Evolutionary conservation across 2,113 vertebrate genomes (phyloP), one percentile per base, ranked within the genome.

Genomic region (Cyanoliseus patagonus): DNA sequence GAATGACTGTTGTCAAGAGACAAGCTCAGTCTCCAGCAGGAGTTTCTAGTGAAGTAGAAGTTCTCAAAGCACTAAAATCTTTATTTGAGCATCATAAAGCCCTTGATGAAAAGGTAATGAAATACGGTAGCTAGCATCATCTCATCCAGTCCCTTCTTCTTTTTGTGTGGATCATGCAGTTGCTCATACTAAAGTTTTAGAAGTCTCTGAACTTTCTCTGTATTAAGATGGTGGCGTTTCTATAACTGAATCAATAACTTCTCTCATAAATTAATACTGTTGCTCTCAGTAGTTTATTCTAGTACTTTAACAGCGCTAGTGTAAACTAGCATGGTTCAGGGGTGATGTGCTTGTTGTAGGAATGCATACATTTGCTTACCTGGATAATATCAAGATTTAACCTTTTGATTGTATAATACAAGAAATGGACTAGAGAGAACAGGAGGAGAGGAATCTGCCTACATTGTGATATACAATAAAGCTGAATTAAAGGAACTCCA

Each of bases 1-100:
- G 99, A 95, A 99, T 99, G 99, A 99, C 99, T 0, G 99, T 99
- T 69, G 99, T 99, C 88, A 99, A 99, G 98, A 97, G 99, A 46
- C 99, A 99, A 85, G 99, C 99, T 7, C 99, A 99, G 97, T 99
- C 99, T 80, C 99, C 99, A 7, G 99, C 99, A 5, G 99, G 99
- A 4, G 99, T 99, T 94, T 99, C 99, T 73, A 99, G 99, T 35
- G 99, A 99, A 96, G 99, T 99, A 90, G 99, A 99, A 93, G 99
- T 99, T 92, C 99, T 99, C 67, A 99, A 99, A 97, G 99, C 99
- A 16, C 99, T 99, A 6, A 99, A 99, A 97, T 99, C 99, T n/a
- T 97, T 99, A 51, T 99, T 99, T 62, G 99, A 99, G 85, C 99
- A 99, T 96, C 99, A 99, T 97, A 99, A 99, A 98, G 99, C 99